A percentile compares a stretch with the other conserved stretches of the same genome.
Conservation (phyloP, 2,888 invertebrate genomes). For the Drosophila dives region DNA sequence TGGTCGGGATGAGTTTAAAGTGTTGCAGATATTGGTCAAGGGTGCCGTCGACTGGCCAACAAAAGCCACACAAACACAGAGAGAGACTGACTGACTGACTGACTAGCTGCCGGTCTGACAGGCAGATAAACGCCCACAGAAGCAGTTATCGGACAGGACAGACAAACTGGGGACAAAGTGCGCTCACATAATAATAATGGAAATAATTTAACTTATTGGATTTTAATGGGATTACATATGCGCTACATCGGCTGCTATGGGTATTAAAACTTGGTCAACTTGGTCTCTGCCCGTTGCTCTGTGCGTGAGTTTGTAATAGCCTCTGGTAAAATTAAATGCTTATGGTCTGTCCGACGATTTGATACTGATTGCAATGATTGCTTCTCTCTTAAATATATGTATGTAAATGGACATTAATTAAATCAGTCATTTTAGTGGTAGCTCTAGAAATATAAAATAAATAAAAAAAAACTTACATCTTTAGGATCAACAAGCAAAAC, state of each 20-base stretch:
- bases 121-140: slow-evolving; percentile 65
- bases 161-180: slow-evolving; percentile 54
- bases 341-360: slow-evolving; percentile 30
- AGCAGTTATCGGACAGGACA: slow-evolving; percentile 56
- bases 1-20: slow-evolving; percentile 68
- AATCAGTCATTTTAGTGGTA: slow-evolving; percentile 5
- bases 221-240: slow-evolving; percentile 83
- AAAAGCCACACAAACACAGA: slow-evolving; percentile 45
- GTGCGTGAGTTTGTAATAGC: slow-evolving; percentile 27
- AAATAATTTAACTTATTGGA: slow-evolving; percentile 83
- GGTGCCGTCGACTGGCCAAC: slow-evolving; percentile 59
- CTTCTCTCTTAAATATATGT: background rate
- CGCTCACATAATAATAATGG: slow-evolving; percentile 78
- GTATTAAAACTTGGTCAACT: slow-evolving; percentile 77
- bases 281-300: slow-evolving; percentile 9
- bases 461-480: background rate
- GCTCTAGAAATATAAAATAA: background rate
- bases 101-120: slow-evolving; percentile 6
- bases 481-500: background rate
- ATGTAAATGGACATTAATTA: background rate
- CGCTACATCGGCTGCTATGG: slow-evolving; percentile 65
- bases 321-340: slow-evolving; percentile 43
- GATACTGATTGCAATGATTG: slow-evolving; percentile 51
- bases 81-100: background rate
- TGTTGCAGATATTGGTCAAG: slow-evolving; percentile 78